A percentile compares a stretch with the other conserved stretches of the same genome.
Evolutionary conservation across 2,888 invertebrate species (phyloP).

Genomic region (Mesorhabditis belari): DNA sequence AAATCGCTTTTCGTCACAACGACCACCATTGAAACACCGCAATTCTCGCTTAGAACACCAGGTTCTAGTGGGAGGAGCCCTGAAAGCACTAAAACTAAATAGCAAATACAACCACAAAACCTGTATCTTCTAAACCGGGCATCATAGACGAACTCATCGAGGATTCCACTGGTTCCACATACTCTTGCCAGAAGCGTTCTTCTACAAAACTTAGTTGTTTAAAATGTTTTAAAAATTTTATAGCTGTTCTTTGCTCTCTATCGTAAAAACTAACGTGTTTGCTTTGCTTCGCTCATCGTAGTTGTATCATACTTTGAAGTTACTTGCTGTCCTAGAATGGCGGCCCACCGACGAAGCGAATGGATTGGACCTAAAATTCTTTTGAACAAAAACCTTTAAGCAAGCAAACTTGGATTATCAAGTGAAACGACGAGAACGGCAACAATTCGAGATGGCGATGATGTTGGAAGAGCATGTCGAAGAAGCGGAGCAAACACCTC

Average conservation of each 20-base stretch:
- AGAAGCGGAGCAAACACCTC: conserved; percentile 37
- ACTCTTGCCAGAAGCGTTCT: conserved; percentile 49
- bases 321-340: conserved; percentile 32
- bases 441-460: conserved; percentile 29
- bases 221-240: neutral
- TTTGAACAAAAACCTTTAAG: neutral
- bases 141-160: conserved; percentile 32
- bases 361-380: conserved; percentile 22
- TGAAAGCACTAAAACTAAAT: conserved; percentile 5
- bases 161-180: conserved; percentile 46
- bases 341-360: conserved; percentile 43
- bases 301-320: conserved; percentile 33
- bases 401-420: conserved; percentile 34
- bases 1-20: conserved; percentile 48
- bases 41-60: conserved; percentile 43
- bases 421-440: conserved; percentile 40
- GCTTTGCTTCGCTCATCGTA: conserved; percentile 27
- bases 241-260: neutral
- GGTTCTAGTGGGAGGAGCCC: conserved; percentile 38
- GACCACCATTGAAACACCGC: conserved; percentile 41
- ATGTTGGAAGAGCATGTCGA: conserved; percentile 33
- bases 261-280: conserved; percentile 26
- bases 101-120: neutral
- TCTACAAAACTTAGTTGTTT: conserved; percentile 22
- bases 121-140: conserved; percentile 5